phyloP scores from a whole-genome alignment of 2,113 vertebrate genomes.

The Dasyornis broadbenti region DNA sequence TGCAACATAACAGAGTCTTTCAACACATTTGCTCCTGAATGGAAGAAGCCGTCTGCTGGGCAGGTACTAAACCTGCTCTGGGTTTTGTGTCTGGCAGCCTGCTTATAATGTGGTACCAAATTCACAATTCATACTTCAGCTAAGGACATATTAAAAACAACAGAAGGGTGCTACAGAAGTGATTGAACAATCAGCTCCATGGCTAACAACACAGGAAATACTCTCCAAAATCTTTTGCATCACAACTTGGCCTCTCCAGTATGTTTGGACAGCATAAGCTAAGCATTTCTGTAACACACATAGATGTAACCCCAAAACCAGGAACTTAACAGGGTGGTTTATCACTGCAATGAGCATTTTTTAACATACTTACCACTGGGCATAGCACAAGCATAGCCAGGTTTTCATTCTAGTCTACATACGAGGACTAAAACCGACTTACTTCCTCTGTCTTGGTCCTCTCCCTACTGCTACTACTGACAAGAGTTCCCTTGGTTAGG shows the following conservation, averaged over 20 bases:
- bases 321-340: background rate
- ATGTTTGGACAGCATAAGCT: background rate
- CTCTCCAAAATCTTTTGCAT: background rate
- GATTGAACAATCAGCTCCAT: rapidly evolving
- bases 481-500: background rate
- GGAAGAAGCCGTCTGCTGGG: background rate
- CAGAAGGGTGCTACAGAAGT: background rate
- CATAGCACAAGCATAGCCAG: background rate
- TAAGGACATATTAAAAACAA: background rate
- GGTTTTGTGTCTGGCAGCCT: background rate
- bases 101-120: background rate
- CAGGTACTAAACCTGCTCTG: background rate
- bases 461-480: background rate
- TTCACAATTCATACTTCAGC: background rate
- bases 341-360: background rate
- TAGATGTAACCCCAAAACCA: background rate
- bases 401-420: background rate
- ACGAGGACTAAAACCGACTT: background rate
- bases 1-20: background rate
- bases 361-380: background rate
- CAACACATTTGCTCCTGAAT: background rate
- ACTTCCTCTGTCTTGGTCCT: background rate
- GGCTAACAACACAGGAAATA: background rate
- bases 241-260: background rate
- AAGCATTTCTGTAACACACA: background rate